Conservation (phyloP, 2,113 vertebrate species). For the Albula goreensis region DNA sequence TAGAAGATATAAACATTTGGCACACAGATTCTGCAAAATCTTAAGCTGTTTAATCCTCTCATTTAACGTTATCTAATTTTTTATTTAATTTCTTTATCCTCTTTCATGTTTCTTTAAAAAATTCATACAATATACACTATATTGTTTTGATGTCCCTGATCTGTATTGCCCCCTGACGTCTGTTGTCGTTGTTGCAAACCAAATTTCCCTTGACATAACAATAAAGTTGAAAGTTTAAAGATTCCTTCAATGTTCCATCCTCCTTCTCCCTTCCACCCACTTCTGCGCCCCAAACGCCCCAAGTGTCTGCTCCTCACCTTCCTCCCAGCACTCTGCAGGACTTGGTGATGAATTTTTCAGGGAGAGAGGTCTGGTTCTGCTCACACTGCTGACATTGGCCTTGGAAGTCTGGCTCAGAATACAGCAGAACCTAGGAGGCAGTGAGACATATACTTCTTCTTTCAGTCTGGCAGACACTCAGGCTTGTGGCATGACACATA, state of each 20-base stretch:
- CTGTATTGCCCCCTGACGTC: too few species aligned
- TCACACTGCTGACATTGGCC: slow-evolving; percentile 70
- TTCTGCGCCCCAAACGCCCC: not conserved
- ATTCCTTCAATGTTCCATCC: not conserved
- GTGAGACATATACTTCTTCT: not conserved
- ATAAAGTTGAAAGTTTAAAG: too few species aligned
- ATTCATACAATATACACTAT: too few species aligned
- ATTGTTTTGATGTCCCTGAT: too few species aligned
- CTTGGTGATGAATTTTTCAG: slow-evolving; percentile 59
- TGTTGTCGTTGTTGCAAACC: too few species aligned
- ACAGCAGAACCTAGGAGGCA: slow-evolving; percentile 78
- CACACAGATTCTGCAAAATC: not conserved
- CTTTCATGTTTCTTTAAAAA: too few species aligned
- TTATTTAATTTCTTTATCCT: too few species aligned
- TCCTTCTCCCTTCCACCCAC: not conserved
- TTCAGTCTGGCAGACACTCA: too few species aligned
- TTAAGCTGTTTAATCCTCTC: not conserved
- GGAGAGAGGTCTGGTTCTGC: slow-evolving; percentile 63
- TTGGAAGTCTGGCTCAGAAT: slow-evolving; percentile 78
- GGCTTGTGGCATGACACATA: not conserved
- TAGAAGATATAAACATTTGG: not conserved
- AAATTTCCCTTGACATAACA: too few species aligned
- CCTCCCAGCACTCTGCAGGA: slow-evolving; percentile 84
- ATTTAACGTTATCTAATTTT: too few species aligned
- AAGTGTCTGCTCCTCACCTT: slow-evolving; percentile 69